These are phyloP conservation scores for Drosophila fuyamai DNA, from an alignment of 1,140 invertebrate genomes.

Conservation along the genomic window DNA sequence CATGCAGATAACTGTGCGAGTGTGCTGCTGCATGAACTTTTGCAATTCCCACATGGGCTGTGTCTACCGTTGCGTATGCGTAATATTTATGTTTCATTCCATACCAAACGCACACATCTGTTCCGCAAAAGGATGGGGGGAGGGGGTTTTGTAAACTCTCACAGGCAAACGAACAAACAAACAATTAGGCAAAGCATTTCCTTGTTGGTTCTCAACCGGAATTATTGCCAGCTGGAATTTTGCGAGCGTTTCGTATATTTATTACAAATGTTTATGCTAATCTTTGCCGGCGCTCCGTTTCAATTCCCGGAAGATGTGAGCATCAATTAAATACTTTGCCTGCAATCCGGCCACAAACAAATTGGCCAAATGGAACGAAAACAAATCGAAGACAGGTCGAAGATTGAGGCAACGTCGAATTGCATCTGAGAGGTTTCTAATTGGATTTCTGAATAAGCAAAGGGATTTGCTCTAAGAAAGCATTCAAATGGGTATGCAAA, in stretches of 20 bases:
- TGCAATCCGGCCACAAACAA: conserved; percentile 43
- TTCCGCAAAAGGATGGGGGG: background rate
- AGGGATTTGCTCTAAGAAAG: conserved; percentile 36
- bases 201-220: conserved; percentile 50
- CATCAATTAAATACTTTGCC: conserved; percentile 70
- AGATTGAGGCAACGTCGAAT: conserved; percentile 56
- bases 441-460: conserved; percentile 59
- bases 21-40: conserved; percentile 46
- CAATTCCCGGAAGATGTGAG: conserved; percentile 57
- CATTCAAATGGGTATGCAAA: conserved; percentile 22
- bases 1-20: conserved; percentile 39
- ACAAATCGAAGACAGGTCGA: conserved; percentile 67
- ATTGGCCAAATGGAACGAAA: conserved; percentile 67
- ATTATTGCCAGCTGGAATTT: conserved; percentile 52
- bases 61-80: conserved; percentile 57
- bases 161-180: conserved; percentile 57
- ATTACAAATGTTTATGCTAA: conserved; percentile 78
- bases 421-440: conserved; percentile 66
- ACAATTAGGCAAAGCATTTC: conserved; percentile 64
- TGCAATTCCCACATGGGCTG: conserved; percentile 69
- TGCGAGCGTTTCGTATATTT: conserved; percentile 40
- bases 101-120: conserved; percentile 25
- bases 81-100: conserved; percentile 81
- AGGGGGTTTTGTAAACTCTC: conserved; percentile 10
- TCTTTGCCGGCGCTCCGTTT: conserved; percentile 49